phyloP scores from a whole-genome alignment of 2,113 vertebrate genomes.

The Rousettus leschenaultii region DNA sequence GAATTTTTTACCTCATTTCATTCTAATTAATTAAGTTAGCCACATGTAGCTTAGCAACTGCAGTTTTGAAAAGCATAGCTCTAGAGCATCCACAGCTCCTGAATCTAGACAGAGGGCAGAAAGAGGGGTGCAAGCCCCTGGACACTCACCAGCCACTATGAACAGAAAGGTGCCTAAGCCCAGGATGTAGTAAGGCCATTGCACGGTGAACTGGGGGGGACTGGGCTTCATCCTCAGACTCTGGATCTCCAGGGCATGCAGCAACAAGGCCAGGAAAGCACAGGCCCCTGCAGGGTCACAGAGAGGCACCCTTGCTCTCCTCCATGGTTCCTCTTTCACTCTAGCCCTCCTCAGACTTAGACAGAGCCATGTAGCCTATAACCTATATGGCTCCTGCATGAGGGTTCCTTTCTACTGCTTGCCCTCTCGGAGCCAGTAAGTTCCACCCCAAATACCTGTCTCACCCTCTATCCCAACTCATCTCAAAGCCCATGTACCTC shows the following conservation, averaged over 20 bases:
- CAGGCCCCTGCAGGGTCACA: constrained; percentile 43
- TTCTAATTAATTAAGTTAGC: background rate
- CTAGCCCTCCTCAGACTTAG: background rate
- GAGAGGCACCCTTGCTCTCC: background rate
- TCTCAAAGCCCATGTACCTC: background rate
- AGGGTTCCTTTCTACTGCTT: background rate
- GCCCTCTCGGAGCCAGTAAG: background rate
- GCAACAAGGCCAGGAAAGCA: constrained; percentile 56
- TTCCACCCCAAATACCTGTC: background rate
- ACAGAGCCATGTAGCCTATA: background rate
- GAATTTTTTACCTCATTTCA: background rate
- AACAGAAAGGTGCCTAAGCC: constrained; percentile 38
- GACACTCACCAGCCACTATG: constrained; percentile 54
- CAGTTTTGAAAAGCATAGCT: background rate
- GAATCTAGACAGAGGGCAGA: background rate
- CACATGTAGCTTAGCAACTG: background rate
- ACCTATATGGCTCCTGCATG: background rate
- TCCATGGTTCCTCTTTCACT: background rate
- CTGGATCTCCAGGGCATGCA: constrained; percentile 58
- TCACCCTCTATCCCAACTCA: background rate
- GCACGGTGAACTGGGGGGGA: constrained; percentile 10
- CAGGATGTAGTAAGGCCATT: constrained; percentile 62
- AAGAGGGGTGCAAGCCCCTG: background rate
- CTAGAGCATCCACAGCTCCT: background rate
- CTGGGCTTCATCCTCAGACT: constrained; percentile 35